Percentiles rank a stretch among this genome's conserved stretches.
These are phyloP conservation scores for Heloderma charlesbogerti DNA, from an alignment of 2,113 vertebrate genomes.

Conservation along the genomic window DNA sequence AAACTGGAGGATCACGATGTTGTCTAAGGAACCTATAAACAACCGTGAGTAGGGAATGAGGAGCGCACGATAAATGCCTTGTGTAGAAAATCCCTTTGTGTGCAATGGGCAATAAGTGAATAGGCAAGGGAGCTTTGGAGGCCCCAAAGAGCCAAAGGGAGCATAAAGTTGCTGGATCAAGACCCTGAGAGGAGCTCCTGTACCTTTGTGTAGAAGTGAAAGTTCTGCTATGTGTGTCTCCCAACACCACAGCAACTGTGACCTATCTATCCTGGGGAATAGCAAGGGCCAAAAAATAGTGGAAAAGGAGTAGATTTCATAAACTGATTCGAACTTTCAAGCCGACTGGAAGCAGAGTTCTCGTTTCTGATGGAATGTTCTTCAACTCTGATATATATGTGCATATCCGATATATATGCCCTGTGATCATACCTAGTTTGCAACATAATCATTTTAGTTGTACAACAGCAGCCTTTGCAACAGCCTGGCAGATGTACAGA, in stretches of 20 bases:
- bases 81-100: too few relatives aligned
- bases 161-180: not conserved
- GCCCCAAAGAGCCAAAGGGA: too few relatives aligned
- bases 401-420: not conserved
- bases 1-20: too few relatives aligned
- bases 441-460: slow-evolving; percentile 63
- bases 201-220: not conserved
- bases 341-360: not conserved
- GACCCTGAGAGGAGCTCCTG: not conserved
- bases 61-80: not conserved
- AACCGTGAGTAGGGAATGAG: too few relatives aligned
- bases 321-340: not conserved
- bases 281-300: not conserved
- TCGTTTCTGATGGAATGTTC: not conserved
- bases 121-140: not conserved
- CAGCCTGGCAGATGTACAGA: slow-evolving; percentile 71
- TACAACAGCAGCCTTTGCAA: slow-evolving; percentile 66
- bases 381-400: not conserved
- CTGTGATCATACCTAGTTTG: not conserved
- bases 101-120: not conserved
- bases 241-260: not conserved
- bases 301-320: not conserved
- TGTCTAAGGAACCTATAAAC: too few relatives aligned
- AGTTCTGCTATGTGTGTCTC: not conserved
- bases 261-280: not conserved